phyloP scores from a whole-genome alignment of 2,888 invertebrate species.

The Volucella inflata region DNA sequence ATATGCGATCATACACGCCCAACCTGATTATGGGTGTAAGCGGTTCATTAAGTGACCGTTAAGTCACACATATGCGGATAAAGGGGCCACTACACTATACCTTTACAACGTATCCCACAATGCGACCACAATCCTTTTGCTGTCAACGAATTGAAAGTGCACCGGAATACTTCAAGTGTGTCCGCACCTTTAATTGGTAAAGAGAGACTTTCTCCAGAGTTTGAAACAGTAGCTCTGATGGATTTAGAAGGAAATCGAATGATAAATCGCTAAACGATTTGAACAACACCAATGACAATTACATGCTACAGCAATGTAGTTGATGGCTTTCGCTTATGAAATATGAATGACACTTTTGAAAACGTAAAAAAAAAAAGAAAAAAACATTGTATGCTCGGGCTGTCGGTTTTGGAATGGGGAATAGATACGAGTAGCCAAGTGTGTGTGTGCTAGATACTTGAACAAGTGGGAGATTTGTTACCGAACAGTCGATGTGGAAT shows the following conservation, averaged over 20 bases:
- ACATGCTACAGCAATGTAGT: not conserved
- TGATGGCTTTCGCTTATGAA: slow-evolving; percentile 56
- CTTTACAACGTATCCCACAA: no score
- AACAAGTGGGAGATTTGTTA: slow-evolving; percentile 23
- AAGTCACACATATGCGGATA: slow-evolving; percentile 22
- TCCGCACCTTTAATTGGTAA: slow-evolving; percentile 61
- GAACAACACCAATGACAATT: slow-evolving; percentile 47
- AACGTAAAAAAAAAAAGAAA: slow-evolving; percentile 12
- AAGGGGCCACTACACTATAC: slow-evolving; percentile 15
- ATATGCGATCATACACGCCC: slow-evolving; percentile 53
- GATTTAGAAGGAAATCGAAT: slow-evolving; percentile 61
- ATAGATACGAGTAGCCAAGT: not conserved
- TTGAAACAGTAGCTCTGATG: slow-evolving; percentile 36
- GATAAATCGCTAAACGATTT: slow-evolving; percentile 50
- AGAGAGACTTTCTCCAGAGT: slow-evolving; percentile 60
- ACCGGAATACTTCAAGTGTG: slow-evolving; percentile 61
- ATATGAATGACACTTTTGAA: slow-evolving; percentile 44
- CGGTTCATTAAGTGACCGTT: slow-evolving; percentile 59
- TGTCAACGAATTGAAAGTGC: slow-evolving; percentile 59
- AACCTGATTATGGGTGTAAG: slow-evolving; percentile 59
- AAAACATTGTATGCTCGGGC: not conserved
- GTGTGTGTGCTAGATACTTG: slow-evolving; percentile 24
- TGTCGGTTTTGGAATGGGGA: slow-evolving; percentile 1
- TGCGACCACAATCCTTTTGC: slow-evolving; percentile 54
- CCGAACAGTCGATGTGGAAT: not conserved